phyloP scores from a whole-genome alignment of 2,888 invertebrate species.

The Melolontha melolontha region DNA sequence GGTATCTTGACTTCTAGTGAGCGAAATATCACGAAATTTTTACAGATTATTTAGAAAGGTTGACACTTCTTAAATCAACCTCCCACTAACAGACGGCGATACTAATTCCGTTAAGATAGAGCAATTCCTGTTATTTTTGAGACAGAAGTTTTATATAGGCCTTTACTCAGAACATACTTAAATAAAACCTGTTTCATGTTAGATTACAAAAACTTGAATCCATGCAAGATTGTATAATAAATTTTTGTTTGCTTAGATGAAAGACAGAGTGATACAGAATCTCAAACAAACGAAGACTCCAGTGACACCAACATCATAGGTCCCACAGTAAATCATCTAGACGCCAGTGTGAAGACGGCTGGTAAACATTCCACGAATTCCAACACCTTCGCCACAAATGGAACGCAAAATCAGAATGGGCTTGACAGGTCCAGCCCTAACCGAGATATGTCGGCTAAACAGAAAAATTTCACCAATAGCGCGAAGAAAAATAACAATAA shows the following conservation, averaged over 20 bases:
- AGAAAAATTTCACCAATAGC: constrained; percentile 69
- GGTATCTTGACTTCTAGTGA: too few relatives aligned
- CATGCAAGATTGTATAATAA: constrained; percentile 53
- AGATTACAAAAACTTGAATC: too few relatives aligned
- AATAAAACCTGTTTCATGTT: too few relatives aligned
- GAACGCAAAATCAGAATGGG: constrained; percentile 62
- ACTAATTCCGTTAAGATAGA: too few relatives aligned
- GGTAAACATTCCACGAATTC: constrained; percentile 63
- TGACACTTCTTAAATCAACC: too few relatives aligned
- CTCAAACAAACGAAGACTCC: constrained; percentile 83
- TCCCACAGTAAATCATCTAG: constrained; percentile 63
- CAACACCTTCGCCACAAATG: constrained; percentile 56
- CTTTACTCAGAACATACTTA: too few relatives aligned
- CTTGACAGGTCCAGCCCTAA: constrained; percentile 62
- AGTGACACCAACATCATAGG: constrained; percentile 71
- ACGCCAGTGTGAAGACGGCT: constrained; percentile 61
- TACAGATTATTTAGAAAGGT: too few relatives aligned
- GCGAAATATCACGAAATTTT: too few relatives aligned
- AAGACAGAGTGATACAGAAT: constrained; percentile 89
- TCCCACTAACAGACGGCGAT: too few relatives aligned
- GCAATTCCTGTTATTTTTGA: too few relatives aligned
- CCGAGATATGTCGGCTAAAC: constrained; percentile 78
- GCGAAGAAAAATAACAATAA: constrained; percentile 81
- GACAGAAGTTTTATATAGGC: too few relatives aligned
- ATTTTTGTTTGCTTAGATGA: constrained; percentile 70